Base-by-base conservation (phyloP, 2,797 vertebrate species). In the Periophthalmus magnuspinnatus region DNA sequence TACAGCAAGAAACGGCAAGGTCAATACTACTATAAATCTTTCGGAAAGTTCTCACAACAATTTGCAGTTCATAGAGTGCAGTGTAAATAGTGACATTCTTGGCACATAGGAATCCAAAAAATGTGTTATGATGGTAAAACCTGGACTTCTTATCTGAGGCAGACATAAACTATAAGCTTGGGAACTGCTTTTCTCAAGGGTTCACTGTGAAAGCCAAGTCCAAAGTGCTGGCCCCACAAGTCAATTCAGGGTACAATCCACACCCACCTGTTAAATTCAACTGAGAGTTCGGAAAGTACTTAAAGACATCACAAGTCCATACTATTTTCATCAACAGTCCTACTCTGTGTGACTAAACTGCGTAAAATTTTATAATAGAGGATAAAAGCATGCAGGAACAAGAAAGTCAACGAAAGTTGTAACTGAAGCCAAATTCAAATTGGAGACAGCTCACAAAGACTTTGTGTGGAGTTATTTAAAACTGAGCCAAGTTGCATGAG, bases 221-320 rank as follows among this genome's bases (percentile, higher is more conserved):
- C 48, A 66, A 70, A n/a, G 19, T 8, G 34, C 73, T 32, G 32
- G 64, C 52, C 62, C 24, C 50, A 16, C 47, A 41, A 65, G 54
- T 70, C 76, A 56, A 24, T 58, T 66, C 33, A 14, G 34, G 50
- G 5, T 65, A 69, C 55, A 47, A 33, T 65, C 72, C n/a, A 52
- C 86, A 82, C 63, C 3, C 11, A 69, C 59, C 60, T 75, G 86
- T 78, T 38, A 86, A 75, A 88, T 84, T 85, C 84, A 75, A 68
- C 75, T 14, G 54, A 63, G 60, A 24, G 68, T 47, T 61, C 7
- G 28, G 56, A 67, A 56, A 72, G 33, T 28, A 38, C 14, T 47
- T 68, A 0, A 2, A 38, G 68, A 76, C 65, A 62, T 70, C 75
- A 47, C 5, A 2, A 36, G 36, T 62, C 55, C 0, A 7, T 56